These are phyloP conservation scores for Zoroaster sp. DNA, from an alignment of 53 echinoderm and acorn worm genomes.

Conservation along the genomic window DNA sequence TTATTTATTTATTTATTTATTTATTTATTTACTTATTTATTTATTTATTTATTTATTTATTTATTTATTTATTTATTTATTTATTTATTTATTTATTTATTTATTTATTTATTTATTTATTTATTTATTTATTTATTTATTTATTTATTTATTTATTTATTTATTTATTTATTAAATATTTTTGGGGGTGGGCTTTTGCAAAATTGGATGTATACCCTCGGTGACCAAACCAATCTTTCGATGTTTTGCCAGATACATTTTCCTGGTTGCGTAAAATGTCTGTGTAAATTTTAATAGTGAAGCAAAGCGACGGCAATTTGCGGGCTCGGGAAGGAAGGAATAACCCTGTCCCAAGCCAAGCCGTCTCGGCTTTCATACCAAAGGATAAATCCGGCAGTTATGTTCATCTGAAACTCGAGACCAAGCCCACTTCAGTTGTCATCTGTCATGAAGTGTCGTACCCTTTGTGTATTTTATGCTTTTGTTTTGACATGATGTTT, in stretches of 20 bases:
- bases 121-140: too few relatives aligned
- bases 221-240: background rate
- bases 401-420: conserved; percentile 11
- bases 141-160: too few relatives aligned
- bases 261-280: background rate
- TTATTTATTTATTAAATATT: too few relatives aligned
- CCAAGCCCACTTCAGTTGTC: conserved; percentile 27
- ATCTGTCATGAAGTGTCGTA: conserved; percentile 3
- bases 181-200: too few relatives aligned
- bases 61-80: too few relatives aligned
- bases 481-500: background rate
- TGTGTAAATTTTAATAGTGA: conserved; percentile 10
- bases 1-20: too few relatives aligned
- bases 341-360: background rate
- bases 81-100: too few relatives aligned
- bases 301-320: conserved; percentile 9
- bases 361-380: conserved; percentile 21
- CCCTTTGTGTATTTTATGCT: background rate
- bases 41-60: too few relatives aligned
- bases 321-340: background rate
- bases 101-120: too few relatives aligned
- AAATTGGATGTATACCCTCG: background rate
- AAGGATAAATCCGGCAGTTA: background rate
- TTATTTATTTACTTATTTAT: too few relatives aligned
- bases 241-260: background rate